Evolutionary conservation across 2,888 invertebrate genomes (phyloP).

Genomic region (Zonitis immaculata): DNA sequence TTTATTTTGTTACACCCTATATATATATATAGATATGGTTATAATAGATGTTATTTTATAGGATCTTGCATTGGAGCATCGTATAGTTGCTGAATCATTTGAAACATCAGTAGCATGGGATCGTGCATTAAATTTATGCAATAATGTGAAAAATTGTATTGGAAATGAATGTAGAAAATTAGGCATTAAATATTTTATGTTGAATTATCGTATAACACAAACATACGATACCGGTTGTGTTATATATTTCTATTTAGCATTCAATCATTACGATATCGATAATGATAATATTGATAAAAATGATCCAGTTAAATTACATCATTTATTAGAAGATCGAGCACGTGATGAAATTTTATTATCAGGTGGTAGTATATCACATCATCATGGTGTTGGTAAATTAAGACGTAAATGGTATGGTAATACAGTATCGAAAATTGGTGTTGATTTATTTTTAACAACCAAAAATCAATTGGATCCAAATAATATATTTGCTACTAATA

Average conservation of each 20-base stretch:
- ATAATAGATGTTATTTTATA: slow-evolving; percentile 43
- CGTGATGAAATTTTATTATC: slow-evolving; percentile 87
- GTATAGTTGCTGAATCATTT: slow-evolving; percentile 92
- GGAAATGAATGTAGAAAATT: slow-evolving; percentile 57
- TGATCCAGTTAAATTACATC: slow-evolving; percentile 84
- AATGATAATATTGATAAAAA: slow-evolving; percentile 49
- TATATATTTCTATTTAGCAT: slow-evolving; percentile 62
- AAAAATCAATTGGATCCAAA: slow-evolving; percentile 88
- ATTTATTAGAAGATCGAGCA: slow-evolving; percentile 81
- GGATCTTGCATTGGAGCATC: slow-evolving; percentile 87
- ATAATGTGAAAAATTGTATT: slow-evolving; percentile 83
- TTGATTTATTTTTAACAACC: slow-evolving; percentile 71
- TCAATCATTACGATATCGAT: slow-evolving; percentile 38
- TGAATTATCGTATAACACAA: slow-evolving; percentile 88
- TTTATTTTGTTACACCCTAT: too few relatives aligned
- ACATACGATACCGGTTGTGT: slow-evolving; percentile 97
- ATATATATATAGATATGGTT: too few relatives aligned
- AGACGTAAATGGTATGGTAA: slow-evolving; percentile 81
- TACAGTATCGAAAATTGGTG: slow-evolving; percentile 79
- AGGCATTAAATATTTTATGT: slow-evolving; percentile 59
- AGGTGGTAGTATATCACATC: slow-evolving; percentile 92
- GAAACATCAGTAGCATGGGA: slow-evolving; percentile 99
- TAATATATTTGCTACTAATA: slow-evolving; percentile 89
- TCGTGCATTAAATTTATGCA: slow-evolving; percentile 73
- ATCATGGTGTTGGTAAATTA: slow-evolving; percentile 94